Base-by-base conservation (phyloP, 2,888 invertebrate genomes). In the Harmothoe impar region DNA sequence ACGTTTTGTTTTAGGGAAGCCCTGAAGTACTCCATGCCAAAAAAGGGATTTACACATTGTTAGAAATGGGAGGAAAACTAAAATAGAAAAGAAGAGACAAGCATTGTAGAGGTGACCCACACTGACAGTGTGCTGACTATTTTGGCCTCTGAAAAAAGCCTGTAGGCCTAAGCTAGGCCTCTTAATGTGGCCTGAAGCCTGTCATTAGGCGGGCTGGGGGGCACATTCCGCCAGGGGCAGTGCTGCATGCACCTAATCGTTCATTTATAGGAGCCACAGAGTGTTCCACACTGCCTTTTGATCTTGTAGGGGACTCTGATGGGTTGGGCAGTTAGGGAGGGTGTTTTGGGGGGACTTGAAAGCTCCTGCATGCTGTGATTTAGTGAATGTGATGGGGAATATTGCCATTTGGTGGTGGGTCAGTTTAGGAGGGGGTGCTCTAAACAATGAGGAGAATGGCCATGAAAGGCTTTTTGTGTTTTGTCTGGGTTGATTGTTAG, bases 381-480 rank as follows among this genome's bases (percentile, higher is more conserved):
- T 72, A 72, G 72, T 72, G 72, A 29, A 15, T 7, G 31, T 29
- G 25, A 15, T 29, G 25, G 62, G 72, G 25, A 72, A 72, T 72
- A 72, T 72, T 72, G 72, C 72, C 72, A 72, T 72, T 72, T 25
- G 15, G 29, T 25, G 15, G 29, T 72, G 29, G 72, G 72, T 72
- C 72, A 29, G 72, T 72, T 72, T 72, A 72, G 25, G 72, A n/a
- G 72, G 72, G 68, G 29, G 15, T 15, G 29, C 29, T 25, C 72
- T 29, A 29, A 25, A 72, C 72, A 72, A 72, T 72, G 72, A 29
- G n/a, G 25, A 15, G 15, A 29, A 72, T 72, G 72, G 31, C 29
- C 72, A 72, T 72, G 62, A 72, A 25, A 29, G 72, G 72, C 72
- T 72, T 72, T 72, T 72, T 72, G 72, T 72, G 72, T 72, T 29